These are phyloP conservation scores for Phasia obesa DNA, from an alignment of 2,888 invertebrate species.

Conservation along the genomic window DNA sequence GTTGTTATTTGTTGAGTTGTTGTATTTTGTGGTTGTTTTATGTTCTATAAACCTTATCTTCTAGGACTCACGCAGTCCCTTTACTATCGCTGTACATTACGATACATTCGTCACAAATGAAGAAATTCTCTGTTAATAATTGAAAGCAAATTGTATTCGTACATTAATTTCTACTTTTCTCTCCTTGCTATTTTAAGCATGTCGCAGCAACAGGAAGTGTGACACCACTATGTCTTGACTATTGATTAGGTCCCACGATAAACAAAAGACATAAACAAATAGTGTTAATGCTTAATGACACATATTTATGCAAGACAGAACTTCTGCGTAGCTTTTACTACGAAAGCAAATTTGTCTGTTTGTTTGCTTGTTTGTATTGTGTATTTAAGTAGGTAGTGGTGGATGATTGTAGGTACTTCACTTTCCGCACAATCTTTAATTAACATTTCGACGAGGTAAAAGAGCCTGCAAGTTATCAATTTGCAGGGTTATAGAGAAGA, in stretches of 20 bases:
- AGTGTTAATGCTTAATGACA: constrained; percentile 68
- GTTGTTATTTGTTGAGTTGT: constrained; percentile 9
- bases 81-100: not conserved
- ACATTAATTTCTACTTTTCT: constrained; percentile 18
- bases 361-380: not conserved
- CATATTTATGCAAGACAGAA: constrained; percentile 67
- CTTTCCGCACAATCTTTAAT: not conserved
- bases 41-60: constrained; percentile 46
- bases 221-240: constrained; percentile 65
- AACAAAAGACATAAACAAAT: constrained; percentile 69
- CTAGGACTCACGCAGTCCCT: not conserved
- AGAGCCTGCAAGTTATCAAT: constrained; percentile 40
- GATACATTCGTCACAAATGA: constrained; percentile 37
- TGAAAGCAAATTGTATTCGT: constrained; percentile 56
- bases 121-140: constrained; percentile 53
- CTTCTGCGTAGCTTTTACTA: not conserved
- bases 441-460: constrained; percentile 27
- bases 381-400: constrained; percentile 17
- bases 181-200: constrained; percentile 6
- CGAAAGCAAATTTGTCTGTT: constrained; percentile 28
- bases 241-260: constrained; percentile 69
- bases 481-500: constrained; percentile 10
- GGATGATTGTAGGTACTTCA: not conserved
- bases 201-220: constrained; percentile 67
- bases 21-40: constrained; percentile 50